Evolutionary conservation across 2,888 invertebrate species (phyloP), one percentile per base, ranked within the genome.

Genomic region (Icerya purchasi): DNA sequence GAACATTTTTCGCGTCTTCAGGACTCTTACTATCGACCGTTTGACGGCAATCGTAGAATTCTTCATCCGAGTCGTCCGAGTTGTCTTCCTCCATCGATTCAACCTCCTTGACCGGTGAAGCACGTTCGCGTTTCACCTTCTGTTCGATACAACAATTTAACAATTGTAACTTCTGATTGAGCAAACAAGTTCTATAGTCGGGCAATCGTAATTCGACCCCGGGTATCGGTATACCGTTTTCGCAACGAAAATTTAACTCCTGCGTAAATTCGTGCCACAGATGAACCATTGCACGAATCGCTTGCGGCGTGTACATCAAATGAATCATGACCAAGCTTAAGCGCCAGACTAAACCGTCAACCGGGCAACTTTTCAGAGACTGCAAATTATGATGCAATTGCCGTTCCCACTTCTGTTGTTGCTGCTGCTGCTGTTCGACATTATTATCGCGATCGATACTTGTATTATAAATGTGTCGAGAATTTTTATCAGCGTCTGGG

Each of bases 161-260:
- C 75, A 87, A 76, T 74, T 92, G 93, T 52, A 98, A 77, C 71
- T 97, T 97, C 73, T 98, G 94, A 72, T 96, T 87, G 18, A 98
- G 76, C 53, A 96, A 76, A 70, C 93, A 92, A 5, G 88, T 86
- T 61, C 88, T 81, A 52, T 86, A 82, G 71, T 93, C 91, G 0
- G 94, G 94, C 65, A 81, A 77, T 14, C 89, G 90, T 54, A 78
- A 73, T n/a, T 83, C 78, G 61, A 92, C 75, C 66, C 91, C 91
- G 22, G 87, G 84, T 65, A 93, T 79, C 50, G 75, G 69, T 62
- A 84, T 77, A 58, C 78, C 78, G 67, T 82, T 82, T 67, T 96
- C 93, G 86, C 92, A 92, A 24, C 92, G 76, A 68, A 84, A 86
- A 63, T 93, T 79, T 70, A 97, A 78, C 71, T 93, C 91, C 66